A percentile compares a stretch with the other conserved stretches of the same genome.
These are phyloP conservation scores for Prochilodus magdalenae DNA, from an alignment of 2,113 vertebrate species.

Conservation along the genomic window DNA sequence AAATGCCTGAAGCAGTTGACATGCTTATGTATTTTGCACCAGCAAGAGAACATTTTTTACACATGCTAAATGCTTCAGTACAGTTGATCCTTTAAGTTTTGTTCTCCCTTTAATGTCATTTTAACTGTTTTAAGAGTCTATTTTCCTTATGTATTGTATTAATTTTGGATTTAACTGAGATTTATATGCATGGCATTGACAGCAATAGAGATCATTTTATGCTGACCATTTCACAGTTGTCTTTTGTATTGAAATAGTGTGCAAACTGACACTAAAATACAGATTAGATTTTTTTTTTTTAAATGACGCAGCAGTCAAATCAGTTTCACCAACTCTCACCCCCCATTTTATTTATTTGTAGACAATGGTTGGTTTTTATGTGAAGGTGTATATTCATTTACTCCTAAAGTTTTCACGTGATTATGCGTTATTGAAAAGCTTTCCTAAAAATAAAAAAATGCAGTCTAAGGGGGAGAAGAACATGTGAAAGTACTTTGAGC, in stretches of 20 bases:
- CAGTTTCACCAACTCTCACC: not conserved
- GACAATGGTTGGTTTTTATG: slow-evolving; percentile 20
- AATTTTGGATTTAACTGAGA: slow-evolving; percentile 62
- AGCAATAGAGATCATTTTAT: slow-evolving; percentile 66
- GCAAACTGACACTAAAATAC: slow-evolving; percentile 3
- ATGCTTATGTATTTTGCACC: slow-evolving; percentile 62
- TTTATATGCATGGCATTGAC: slow-evolving; percentile 72
- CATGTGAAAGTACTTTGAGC: not conserved
- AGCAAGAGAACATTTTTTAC: slow-evolving; percentile 9
- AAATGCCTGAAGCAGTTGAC: slow-evolving; percentile 38
- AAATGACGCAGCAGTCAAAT: not conserved
- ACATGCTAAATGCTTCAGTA: slow-evolving; percentile 12
- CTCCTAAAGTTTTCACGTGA: not conserved
- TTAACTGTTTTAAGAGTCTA: slow-evolving; percentile 67
- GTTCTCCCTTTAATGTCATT: slow-evolving; percentile 69
- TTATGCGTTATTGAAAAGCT: not conserved
- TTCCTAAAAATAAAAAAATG: not conserved
- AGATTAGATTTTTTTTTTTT: not conserved
- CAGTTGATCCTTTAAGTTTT: slow-evolving; percentile 13
- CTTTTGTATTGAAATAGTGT: not conserved
- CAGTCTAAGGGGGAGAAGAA: not conserved
- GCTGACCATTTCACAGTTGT: slow-evolving; percentile 56
- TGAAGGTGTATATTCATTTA: slow-evolving; percentile 39
- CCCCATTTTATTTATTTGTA: slow-evolving; percentile 28
- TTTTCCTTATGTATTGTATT: slow-evolving; percentile 71